phyloP scores from a whole-genome alignment of 2,113 vertebrate genomes.

The Scomber scombrus region DNA sequence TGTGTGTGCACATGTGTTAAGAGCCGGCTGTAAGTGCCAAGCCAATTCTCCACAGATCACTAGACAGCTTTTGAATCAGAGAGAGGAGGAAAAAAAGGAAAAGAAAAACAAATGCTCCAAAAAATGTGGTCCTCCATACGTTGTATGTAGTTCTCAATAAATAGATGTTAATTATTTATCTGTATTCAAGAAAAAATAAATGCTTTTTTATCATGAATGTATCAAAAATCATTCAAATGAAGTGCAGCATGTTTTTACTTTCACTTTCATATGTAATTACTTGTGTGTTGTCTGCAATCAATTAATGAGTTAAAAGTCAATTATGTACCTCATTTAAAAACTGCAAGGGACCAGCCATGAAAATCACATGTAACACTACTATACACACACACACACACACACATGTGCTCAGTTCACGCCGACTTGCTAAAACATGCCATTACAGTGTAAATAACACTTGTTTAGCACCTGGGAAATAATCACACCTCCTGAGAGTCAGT shows the following conservation, averaged over 20 bases:
- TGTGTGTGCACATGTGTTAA: slow-evolving; percentile 23
- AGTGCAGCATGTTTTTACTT: not conserved
- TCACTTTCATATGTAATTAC: not conserved
- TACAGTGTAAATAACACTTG: not conserved
- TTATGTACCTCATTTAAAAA: too few relatives aligned
- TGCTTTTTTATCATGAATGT: too few relatives aligned
- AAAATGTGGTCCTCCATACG: not conserved
- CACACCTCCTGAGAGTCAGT: not conserved
- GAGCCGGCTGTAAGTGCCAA: slow-evolving; percentile 31
- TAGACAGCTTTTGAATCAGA: not conserved
- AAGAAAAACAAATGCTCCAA: slow-evolving; percentile 5
- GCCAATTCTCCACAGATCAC: slow-evolving; percentile 36
- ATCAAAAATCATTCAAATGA: too few relatives aligned
- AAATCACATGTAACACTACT: not conserved
- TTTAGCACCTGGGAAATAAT: slow-evolving; percentile 9
- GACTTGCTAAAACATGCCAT: not conserved
- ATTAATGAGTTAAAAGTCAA: not conserved
- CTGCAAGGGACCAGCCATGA: not conserved
- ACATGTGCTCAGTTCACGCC: not conserved
- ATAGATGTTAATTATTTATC: not conserved
- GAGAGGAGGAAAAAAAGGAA: not conserved
- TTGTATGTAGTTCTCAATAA: not conserved
- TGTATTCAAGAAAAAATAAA: too few relatives aligned
- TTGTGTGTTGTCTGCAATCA: not conserved
- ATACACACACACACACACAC: slow-evolving; percentile 1